Conservation (phyloP, 1,140 invertebrate species). For the Drosophila littoralis region DNA sequence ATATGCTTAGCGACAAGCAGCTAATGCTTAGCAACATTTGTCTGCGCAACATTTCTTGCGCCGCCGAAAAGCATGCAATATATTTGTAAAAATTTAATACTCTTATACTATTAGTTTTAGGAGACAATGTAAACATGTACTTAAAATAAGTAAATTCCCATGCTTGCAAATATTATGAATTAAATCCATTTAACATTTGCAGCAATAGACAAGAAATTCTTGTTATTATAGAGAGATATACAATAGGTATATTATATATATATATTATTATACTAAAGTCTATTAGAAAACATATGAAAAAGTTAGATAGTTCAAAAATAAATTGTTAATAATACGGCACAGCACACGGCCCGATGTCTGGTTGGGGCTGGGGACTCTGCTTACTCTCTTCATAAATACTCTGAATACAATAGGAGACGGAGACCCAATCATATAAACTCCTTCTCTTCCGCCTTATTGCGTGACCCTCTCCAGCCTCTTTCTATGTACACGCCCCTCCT, state of each 20-base stretch:
- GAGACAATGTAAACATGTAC: no score
- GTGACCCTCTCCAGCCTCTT: conserved; percentile 40
- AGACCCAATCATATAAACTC: conserved; percentile 4
- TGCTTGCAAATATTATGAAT: no score
- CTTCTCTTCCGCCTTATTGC: neutral
- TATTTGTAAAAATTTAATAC: neutral
- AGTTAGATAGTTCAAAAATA: conserved; percentile 66
- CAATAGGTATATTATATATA: conserved; percentile 18
- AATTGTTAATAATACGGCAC: conserved; percentile 61
- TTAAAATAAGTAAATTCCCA: no score
- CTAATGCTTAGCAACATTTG: conserved; percentile 42
- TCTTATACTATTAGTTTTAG: no score
- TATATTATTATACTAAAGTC: conserved; percentile 22
- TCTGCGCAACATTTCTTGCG: neutral
- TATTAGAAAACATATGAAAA: conserved; percentile 58
- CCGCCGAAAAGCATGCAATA: conserved; percentile 49
- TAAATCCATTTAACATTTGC: no score
- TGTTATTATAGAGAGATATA: neutral
- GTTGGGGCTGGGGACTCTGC: conserved; percentile 3
- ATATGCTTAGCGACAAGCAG: conserved; percentile 6
- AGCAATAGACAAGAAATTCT: no score
- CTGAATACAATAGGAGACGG: neutral
- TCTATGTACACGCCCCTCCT: conserved; percentile 87
- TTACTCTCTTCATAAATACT: neutral
- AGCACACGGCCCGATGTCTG: conserved; percentile 30